phyloP scores from a whole-genome alignment of 2,797 vertebrate species.

The Myripristis murdjan region DNA sequence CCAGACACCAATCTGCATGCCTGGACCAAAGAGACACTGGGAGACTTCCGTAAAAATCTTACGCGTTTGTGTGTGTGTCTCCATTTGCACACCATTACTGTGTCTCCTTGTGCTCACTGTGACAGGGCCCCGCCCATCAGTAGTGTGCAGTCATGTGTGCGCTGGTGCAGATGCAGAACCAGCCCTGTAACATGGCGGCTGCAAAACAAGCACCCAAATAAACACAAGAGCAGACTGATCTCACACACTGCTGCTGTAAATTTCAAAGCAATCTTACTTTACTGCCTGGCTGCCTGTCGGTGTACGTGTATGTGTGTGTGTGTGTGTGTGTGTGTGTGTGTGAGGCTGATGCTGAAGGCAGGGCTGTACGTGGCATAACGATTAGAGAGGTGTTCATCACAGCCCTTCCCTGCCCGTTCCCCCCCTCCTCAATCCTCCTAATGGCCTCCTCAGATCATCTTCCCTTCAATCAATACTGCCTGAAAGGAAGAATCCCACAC shows the following conservation, averaged over 20 bases:
- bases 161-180: conserved; percentile 56
- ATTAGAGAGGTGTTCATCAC: conserved; percentile 76
- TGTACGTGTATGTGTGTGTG: conserved; percentile 4
- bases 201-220: conserved; percentile 49
- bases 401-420: conserved; percentile 30
- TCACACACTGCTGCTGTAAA: conserved; percentile 36
- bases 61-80: conserved; percentile 19
- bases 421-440: conserved; percentile 67
- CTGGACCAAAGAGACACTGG: conserved; percentile 55
- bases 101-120: conserved; percentile 61
- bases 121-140: conserved; percentile 73
- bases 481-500: conserved; percentile 75
- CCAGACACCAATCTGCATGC: conserved; percentile 47
- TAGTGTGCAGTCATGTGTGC: conserved; percentile 63
- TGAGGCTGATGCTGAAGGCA: conserved; percentile 46
- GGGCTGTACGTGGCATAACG: conserved; percentile 60
- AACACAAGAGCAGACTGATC: conserved; percentile 28
- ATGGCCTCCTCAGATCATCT: conserved; percentile 78
- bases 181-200: conserved; percentile 51
- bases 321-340: conserved; percentile 40
- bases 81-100: conserved; percentile 24
- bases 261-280: conserved; percentile 49
- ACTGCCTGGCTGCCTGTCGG: neutral
- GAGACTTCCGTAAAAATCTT: conserved; percentile 44
- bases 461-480: conserved; percentile 78